Evolutionary conservation across 2,888 invertebrate species (phyloP), one percentile per base, ranked within the genome.

Genomic region (Spodoptera picta): DNA sequence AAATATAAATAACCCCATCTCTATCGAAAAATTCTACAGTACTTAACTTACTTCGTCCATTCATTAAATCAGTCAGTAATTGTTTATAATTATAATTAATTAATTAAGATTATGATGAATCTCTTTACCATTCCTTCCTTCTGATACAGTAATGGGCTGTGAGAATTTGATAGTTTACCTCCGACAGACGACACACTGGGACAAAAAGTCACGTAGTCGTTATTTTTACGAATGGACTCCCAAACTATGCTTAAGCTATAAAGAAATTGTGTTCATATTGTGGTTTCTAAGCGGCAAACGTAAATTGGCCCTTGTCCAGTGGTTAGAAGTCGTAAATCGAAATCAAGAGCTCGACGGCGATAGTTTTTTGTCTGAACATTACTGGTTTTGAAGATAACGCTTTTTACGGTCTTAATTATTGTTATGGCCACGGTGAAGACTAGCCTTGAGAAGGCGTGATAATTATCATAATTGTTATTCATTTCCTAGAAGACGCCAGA

Each of bases 31-130:
- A 73, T 81, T 85, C 81, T 82, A 86, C 84, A 84, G 83, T 85
- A n/a, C n/a, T n/a, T n/a, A n/a, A n/a, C n/a, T n/a, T n/a, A 86
- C 89, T 87, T 83, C 84, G 58, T 87, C 87, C 85, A 89, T 89
- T 91, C 90, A 92, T 91, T 92, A 90, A 90, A 90, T 88, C 90
- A 88, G 82, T 78, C 83, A 81, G 87, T 92, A 92, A 94, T 93
- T 93, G 90, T 91, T 93, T 91, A 88, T 92, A 93, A 93, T 94
- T 92, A 92, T 90, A 90, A 90, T 93, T 92, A 88, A 92, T 93
- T 93, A 87, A 92, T 93, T 93, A 87, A 85, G 90, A 88, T 91
- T 90, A 84, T 78, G 75, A 83, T 87, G 87, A 87, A 79, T 83
- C 81, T 79, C 80, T 86, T 87, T 84, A 83, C 85, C 81, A 86